Conservation (phyloP, 2,888 invertebrate species). For the Eledona agricola region DNA sequence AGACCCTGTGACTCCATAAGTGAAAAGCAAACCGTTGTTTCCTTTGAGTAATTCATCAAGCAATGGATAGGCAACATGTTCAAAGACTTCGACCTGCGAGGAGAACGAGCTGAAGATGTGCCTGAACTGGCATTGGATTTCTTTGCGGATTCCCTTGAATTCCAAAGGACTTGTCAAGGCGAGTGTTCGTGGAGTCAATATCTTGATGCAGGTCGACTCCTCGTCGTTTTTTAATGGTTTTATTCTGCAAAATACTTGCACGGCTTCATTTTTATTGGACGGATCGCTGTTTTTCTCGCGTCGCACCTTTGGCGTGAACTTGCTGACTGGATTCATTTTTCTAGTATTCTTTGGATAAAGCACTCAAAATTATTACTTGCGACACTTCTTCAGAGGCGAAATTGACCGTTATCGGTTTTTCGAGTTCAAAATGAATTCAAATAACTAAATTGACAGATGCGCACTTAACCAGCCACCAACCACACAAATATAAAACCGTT, state of each 20-base stretch:
- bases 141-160: constrained; percentile 66
- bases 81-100: constrained; percentile 85
- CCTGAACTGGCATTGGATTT: constrained; percentile 81
- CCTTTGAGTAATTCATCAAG: constrained; percentile 88
- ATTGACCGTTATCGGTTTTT: constrained; percentile 2
- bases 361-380: neutral
- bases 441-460: too few species aligned
- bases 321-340: constrained; percentile 49
- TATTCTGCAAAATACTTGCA: constrained; percentile 89
- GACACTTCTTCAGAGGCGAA: too few species aligned
- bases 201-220: constrained; percentile 74
- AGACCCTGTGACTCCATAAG: constrained; percentile 96
- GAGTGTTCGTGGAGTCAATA: constrained; percentile 74
- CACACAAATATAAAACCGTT: neutral
- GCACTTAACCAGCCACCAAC: neutral
- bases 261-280: constrained; percentile 70
- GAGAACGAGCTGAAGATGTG: constrained; percentile 85
- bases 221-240: constrained; percentile 78
- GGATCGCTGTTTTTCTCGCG: constrained; percentile 53
- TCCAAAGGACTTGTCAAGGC: constrained; percentile 73
- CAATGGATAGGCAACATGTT: constrained; percentile 83
- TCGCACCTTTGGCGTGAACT: constrained; percentile 47
- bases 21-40: constrained; percentile 92
- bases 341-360: neutral
- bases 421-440: too few species aligned